Base-by-base conservation (phyloP, 2,113 vertebrate genomes). In the Stegastes partitus region DNA sequence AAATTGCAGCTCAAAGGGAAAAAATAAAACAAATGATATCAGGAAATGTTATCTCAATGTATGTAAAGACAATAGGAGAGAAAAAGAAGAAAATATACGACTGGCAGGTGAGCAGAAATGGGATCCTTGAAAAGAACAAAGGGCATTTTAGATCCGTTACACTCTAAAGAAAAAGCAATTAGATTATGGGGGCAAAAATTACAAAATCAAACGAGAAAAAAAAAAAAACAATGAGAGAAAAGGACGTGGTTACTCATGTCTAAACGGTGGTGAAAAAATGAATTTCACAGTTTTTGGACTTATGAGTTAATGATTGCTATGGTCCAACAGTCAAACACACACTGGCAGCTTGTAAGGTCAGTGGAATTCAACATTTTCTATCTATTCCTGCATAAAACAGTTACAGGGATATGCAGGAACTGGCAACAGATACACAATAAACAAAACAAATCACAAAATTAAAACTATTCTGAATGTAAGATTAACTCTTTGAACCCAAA, bases 1-100 rank as follows among this genome's bases (percentile, higher is more conserved):
- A 47, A 72, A 68, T 34, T 72, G 61, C 42, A 28, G 54, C 51
- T 76, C 37, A 44, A 67, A 63, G 39, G 14, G 28, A 77, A 72
- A 74, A n/a, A n/a, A n/a, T n/a, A n/a, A n/a, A 68, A 6, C 3
- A 4, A 57, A 54, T 39, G n/a, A 84, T 34, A 53, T 25, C 0
- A 57, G 37, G 6, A 31, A 11, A 69, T 67, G 5, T 11, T 25
- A 50, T 26, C 28, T 18, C 4, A 14, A 25, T 34, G 21, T 57
- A 37, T 63, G 25, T 8, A 11, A 54, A 28, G 8, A 19, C 25
- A 42, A 16, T 21, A 8, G 18, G 15, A 47, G 18, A 3, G 6
- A 15, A 47, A 47, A 47, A 47, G 2, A 11, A 47, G 2, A n/a
- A 11, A 14, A 42, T 42, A 42, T 15, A 15, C 1, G 14, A 42